Evolutionary conservation across 2,888 invertebrate species (phyloP), one percentile per base, ranked within the genome.

Genomic region (Volucella inflata): DNA sequence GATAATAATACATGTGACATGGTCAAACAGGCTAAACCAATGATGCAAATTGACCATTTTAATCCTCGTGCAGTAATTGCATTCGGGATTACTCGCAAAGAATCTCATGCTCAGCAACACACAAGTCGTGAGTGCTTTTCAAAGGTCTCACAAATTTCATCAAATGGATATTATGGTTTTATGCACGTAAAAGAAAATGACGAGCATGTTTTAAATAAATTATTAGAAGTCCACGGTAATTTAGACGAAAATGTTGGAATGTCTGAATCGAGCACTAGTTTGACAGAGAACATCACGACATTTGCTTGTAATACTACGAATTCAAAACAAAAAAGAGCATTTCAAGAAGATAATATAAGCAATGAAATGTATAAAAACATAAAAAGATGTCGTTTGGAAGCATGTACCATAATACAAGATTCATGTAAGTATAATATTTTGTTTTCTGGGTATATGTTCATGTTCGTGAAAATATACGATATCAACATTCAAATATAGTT

Each of bases 121-220:
- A 40, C 3, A 36, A 40, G 40, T 12, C 10, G 8, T 50, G 53
- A 40, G 14, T 12, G 11, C 9, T 6, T 8, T 8, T 1, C 42
- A 71, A 71, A 62, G 11, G 88, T 90, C 12, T 90, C 90, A 38
- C 90, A 90, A 76, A 88, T 90, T 65, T 89, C 90, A 30, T 90
- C 91, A 1, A 90, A 91, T 82, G 91, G 90, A 40, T 91, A 91
- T 68, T 91, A 91, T 81, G 90, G 91, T 46, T 90, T 90, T 88
- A 89, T 90, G 36, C 88, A 89, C 77, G 81, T 90, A 53, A 89
- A 89, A 64, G 89, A 88, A 44, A 88, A 88, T 17, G 87, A 87
- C 40, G 87, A 76, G 50, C 78, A 87, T 60, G 88, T 83, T 67
- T 21, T 42, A 42, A 21, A 38, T 17, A 21, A 21, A 4, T n/a